phyloP scores from a whole-genome alignment of 2,797 vertebrate species.

The Petrocephalus schoutedeni region DNA sequence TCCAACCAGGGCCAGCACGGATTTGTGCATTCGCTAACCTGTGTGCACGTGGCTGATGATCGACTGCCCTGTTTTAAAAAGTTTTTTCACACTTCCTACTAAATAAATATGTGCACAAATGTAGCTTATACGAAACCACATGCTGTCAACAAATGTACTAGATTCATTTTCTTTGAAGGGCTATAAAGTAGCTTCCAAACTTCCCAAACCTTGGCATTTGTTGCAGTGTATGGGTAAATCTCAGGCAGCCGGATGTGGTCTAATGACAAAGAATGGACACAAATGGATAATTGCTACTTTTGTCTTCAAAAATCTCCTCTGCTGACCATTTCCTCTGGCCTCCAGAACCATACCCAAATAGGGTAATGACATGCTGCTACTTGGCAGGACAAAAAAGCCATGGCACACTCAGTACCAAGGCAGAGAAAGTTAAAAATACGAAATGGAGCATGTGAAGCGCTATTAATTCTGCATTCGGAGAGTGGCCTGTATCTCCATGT shows the following conservation, averaged over 20 bases:
- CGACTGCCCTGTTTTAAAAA: not conserved
- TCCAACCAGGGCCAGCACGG: not conserved
- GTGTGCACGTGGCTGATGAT: not conserved
- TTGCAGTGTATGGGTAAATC: not conserved
- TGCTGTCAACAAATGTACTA: not conserved
- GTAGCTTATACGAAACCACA: not conserved
- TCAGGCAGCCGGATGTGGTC: not conserved
- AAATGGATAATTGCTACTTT: not conserved
- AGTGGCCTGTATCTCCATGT: not conserved
- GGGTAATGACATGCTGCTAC: not conserved
- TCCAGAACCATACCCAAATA: not conserved
- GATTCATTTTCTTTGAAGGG: not conserved
- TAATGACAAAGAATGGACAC: not conserved
- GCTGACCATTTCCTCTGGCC: not conserved
- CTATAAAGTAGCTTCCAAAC: not conserved
- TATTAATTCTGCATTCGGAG: slow-evolving; percentile 19
- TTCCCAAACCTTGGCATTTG: not conserved
- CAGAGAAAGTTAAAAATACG: slow-evolving; percentile 8
- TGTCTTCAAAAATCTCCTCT: not conserved
- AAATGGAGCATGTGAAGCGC: slow-evolving; percentile 17
- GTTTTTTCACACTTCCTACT: not conserved
- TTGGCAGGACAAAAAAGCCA: not conserved
- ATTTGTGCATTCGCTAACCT: not conserved
- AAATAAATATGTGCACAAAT: not conserved
- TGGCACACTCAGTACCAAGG: not conserved